Conservation (phyloP, 2,113 vertebrate genomes). For the Neogobius melanostomus region DNA sequence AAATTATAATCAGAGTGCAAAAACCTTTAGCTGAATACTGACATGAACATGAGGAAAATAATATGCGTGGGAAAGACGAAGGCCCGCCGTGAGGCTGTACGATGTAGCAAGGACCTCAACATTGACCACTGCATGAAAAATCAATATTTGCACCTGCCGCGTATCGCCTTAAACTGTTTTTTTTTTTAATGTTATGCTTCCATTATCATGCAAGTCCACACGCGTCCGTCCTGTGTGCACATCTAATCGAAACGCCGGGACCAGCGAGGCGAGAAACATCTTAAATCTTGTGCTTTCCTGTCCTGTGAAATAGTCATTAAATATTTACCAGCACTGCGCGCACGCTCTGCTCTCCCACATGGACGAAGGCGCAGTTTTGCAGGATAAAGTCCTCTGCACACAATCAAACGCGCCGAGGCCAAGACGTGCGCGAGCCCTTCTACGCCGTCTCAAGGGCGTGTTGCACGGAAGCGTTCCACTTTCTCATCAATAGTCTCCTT, state of each 20-base stretch:
- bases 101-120: too few species aligned
- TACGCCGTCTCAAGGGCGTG: slow-evolving; percentile 45
- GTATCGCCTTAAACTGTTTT: neutral
- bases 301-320: slow-evolving; percentile 20
- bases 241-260: slow-evolving; percentile 13
- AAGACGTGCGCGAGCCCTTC: neutral
- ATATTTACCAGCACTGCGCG: slow-evolving; percentile 30
- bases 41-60: too few species aligned
- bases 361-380: slow-evolving; percentile 17
- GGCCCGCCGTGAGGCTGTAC: too few species aligned
- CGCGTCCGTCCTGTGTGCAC: neutral
- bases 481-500: slow-evolving; percentile 48
- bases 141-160: too few species aligned
- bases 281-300: slow-evolving; percentile 8
- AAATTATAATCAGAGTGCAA: too few species aligned
- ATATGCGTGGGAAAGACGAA: neutral
- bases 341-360: slow-evolving; percentile 14
- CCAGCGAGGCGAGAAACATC: slow-evolving; percentile 8
- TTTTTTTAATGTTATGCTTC: neutral
- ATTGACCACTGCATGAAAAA: too few species aligned
- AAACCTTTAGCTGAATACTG: too few species aligned
- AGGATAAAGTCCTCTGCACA: slow-evolving; percentile 37
- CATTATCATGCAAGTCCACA: neutral
- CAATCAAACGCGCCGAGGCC: slow-evolving; percentile 45
- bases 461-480: slow-evolving; percentile 41